Evolutionary conservation across 92 coral and sea anemone species (phyloP).

Genomic region (Zoanthus sansibaricus): DNA sequence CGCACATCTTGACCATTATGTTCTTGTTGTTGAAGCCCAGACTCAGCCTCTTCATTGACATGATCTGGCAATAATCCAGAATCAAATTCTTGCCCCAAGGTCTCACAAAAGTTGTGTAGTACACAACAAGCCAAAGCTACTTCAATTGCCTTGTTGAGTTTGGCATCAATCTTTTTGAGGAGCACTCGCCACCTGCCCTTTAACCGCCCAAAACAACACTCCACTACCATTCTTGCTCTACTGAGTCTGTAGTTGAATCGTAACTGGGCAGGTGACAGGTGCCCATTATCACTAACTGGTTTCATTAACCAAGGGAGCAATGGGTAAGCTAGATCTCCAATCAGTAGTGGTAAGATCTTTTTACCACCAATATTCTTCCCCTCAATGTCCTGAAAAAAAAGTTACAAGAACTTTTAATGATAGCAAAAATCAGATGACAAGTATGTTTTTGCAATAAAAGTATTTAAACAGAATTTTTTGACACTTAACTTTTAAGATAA

Average conservation of each 20-base stretch:
- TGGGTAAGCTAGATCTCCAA: neutral
- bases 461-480: too few species aligned
- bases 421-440: neutral
- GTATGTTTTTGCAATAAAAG: neutral
- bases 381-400: neutral
- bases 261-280: neutral
- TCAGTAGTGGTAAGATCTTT: neutral
- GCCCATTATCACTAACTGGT: neutral
- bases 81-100: constrained; percentile 13
- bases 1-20: neutral
- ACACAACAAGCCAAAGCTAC: neutral
- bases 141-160: neutral
- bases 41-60: neutral
- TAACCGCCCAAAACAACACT: neutral
- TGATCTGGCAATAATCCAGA: neutral
- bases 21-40: neutral
- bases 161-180: neutral
- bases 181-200: constrained; percentile 2
- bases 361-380: neutral
- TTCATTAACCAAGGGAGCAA: neutral
- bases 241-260: neutral
- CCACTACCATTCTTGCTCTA: constrained; percentile 15
- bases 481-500: too few species aligned
- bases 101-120: neutral
- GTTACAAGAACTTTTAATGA: neutral